Evolutionary conservation across 2,113 vertebrate genomes (phyloP), one percentile per base, ranked within the genome.

Genomic region (Girardinichthys multiradiatus): DNA sequence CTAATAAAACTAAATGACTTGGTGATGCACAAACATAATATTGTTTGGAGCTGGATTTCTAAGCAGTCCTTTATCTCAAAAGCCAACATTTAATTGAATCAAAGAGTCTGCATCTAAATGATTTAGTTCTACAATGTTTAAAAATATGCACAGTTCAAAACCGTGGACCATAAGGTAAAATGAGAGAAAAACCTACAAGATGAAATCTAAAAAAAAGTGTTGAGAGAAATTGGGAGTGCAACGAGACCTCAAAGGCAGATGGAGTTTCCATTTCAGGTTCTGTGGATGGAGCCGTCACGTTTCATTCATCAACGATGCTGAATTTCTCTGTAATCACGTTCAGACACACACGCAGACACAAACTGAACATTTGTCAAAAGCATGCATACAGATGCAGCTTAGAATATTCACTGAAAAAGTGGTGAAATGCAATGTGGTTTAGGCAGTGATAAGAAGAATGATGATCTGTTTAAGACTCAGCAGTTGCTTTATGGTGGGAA

Each of bases 181-280:
- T 45, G 68, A 29, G 12, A 58, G 54, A 64, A 72, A 59, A 42
- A 62, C 80, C 84, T 54, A 3, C 79, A 74, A 30, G 80, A 89
- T 85, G 86, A 92, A 48, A 77, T 57, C 42, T 66, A n/a, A 48
- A 65, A 45, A 10, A 68, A 63, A 21, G 57, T 61, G 64, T 26
- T 73, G 66, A 66, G 64, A 69, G 72, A 70, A 54, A 26, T 9
- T 4, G 26, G 11, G 68, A 57, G 58, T 60, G 51, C 54, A 67
- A 59, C 28, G 48, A 73, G 69, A 58, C 70, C 65, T 45, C 30
- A 31, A 5, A 76, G 59, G 85, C 93, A 94, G 93, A 94, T 54
- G 92, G 92, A 94, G 92, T 92, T 94, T 91, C 90, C 88, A 92
- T 95, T 86, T 91, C 93, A 89, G 85, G 83, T 88, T 88, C 91